These are phyloP conservation scores for Chrysogorgia sp. DNA, from an alignment of 92 coral and sea anemone species.

Conservation along the genomic window DNA sequence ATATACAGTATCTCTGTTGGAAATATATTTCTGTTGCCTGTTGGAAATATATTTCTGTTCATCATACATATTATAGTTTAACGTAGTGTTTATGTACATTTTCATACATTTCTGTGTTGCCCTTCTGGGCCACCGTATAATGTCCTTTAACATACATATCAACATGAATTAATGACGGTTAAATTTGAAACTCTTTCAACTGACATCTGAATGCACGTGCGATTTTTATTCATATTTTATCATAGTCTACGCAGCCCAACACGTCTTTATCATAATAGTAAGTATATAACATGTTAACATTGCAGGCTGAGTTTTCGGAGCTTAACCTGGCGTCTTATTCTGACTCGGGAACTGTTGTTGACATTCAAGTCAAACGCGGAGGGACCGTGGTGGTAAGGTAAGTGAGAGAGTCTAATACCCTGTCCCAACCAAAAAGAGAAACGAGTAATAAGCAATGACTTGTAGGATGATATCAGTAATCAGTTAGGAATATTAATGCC, in stretches of 20 bases:
- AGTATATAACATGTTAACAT: no score
- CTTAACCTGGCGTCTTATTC: constrained; percentile 94
- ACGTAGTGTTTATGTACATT: no score
- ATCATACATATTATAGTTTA: no score
- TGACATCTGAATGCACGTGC: background rate
- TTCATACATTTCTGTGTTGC: no score
- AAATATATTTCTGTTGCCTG: no score
- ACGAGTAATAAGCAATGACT: background rate
- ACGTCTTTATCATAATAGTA: no score
- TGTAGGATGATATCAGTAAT: no score
- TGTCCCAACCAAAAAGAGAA: background rate
- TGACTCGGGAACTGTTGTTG: constrained; percentile 95
- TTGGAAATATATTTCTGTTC: no score
- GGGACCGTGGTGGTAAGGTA: constrained; percentile 96
- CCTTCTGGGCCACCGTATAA: no score
- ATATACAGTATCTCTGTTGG: no score
- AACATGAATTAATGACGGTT: background rate
- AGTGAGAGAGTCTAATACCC: background rate
- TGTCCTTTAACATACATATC: no score
- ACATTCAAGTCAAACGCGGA: constrained; percentile 88
- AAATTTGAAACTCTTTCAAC: background rate
- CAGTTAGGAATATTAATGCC: no score
- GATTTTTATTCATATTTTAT: constrained; percentile 3
- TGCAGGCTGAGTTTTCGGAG: constrained; percentile 92
- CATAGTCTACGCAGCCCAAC: background rate